phyloP scores from a whole-genome alignment of 2,888 invertebrate genomes.

The Pimpla rufipes region DNA sequence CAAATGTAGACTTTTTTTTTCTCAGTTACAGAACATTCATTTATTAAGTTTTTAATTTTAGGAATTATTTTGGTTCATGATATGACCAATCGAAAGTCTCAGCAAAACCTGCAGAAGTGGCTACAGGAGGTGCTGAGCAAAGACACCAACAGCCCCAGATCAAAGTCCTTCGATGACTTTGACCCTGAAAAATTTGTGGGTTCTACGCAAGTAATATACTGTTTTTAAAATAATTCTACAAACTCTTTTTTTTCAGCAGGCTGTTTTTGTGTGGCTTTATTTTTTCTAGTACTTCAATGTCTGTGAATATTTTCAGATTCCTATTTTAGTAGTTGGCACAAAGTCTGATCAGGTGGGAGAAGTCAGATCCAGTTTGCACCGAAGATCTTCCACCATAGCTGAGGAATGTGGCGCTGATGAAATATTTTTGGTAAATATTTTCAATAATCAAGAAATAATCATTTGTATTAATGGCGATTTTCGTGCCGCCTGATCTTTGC shows the following conservation, averaged over 20 bases:
- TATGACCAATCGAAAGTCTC: constrained; percentile 97
- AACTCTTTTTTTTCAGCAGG: background rate
- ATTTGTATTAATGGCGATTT: no score
- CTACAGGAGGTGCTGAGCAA: constrained; percentile 94
- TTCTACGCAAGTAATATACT: constrained; percentile 88
- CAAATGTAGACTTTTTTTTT: background rate
- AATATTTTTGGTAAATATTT: constrained; percentile 90
- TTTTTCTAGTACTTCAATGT: background rate
- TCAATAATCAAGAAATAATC: background rate
- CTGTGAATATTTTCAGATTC: constrained; percentile 88
- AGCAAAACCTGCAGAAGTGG: constrained; percentile 97
- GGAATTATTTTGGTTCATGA: constrained; percentile 98
- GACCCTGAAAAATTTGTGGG: constrained; percentile 95
- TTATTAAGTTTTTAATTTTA: constrained; percentile 81
- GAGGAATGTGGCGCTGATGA: constrained; percentile 97
- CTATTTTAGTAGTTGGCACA: constrained; percentile 97
- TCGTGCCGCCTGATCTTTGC: no score
- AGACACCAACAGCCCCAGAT: constrained; percentile 86
- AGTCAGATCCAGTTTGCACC: constrained; percentile 88
- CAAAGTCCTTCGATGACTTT: constrained; percentile 89
- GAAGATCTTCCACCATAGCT: constrained; percentile 90
- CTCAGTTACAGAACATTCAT: no score
- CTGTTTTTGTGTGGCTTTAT: background rate
- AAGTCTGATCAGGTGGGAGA: constrained; percentile 95
- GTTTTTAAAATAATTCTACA: constrained; percentile 9